phyloP scores from a whole-genome alignment of 92 coral and sea anemone species.

The Chrysogorgia sp. region DNA sequence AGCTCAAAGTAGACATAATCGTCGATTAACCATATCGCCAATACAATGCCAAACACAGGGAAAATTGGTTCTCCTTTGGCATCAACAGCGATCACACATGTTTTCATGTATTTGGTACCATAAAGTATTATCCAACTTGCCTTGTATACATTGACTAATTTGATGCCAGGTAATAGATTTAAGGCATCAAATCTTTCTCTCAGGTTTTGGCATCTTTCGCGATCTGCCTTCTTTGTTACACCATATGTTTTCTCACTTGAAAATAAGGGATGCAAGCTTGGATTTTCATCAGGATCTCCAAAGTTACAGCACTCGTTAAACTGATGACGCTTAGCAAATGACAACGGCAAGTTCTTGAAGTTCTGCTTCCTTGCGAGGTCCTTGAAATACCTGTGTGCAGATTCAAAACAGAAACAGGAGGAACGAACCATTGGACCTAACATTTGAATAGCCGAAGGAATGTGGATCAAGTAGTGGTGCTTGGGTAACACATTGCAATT shows the following conservation, averaged over 20 bases:
- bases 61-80: constrained; percentile 9
- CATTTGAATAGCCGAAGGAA: constrained; percentile 1
- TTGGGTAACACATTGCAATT: constrained; percentile 16
- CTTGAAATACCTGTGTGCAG: constrained; percentile 29
- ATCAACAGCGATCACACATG: constrained; percentile 12
- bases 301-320: not conserved
- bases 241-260: not conserved
- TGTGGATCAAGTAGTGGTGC: constrained; percentile 22
- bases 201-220: not conserved
- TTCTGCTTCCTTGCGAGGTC: constrained; percentile 27
- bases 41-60: not conserved
- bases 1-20: constrained; percentile 11
- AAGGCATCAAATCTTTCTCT: not conserved
- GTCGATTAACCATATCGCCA: not conserved
- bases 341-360: constrained; percentile 26
- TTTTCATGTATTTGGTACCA: constrained; percentile 32
- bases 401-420: constrained; percentile 21
- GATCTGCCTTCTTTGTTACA: not conserved
- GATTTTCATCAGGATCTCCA: constrained; percentile 8
- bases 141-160: constrained; percentile 3
- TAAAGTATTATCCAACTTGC: constrained; percentile 13
- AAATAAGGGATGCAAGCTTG: constrained; percentile 11
- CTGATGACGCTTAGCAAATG: constrained; percentile 19
- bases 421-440: constrained; percentile 29
- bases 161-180: constrained; percentile 11